Conservation (phyloP, 1,140 invertebrate species). For the Drosophila ercepeae region DNA sequence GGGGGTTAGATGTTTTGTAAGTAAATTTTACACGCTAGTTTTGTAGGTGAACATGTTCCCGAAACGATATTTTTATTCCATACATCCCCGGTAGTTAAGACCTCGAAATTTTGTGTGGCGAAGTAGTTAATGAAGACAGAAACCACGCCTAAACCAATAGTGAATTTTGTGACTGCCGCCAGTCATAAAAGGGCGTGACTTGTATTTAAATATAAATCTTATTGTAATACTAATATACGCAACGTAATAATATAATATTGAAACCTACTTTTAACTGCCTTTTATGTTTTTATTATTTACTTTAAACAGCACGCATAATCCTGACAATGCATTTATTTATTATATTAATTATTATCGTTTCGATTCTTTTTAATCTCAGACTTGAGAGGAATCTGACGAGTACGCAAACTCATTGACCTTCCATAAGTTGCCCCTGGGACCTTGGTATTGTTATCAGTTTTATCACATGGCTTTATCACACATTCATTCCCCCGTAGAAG, state of each 20-base stretch:
- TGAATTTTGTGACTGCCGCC: conserved; percentile 75
- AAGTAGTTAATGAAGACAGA: conserved; percentile 60
- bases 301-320: conserved; percentile 13
- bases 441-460: conserved; percentile 1
- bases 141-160: conserved; percentile 35
- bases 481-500: not conserved
- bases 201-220: conserved; percentile 50
- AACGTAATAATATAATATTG: conserved; percentile 67
- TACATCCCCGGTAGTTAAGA: conserved; percentile 9
- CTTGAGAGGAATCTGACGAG: conserved; percentile 9
- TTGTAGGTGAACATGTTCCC: not conserved
- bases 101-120: conserved; percentile 27
- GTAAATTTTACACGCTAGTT: conserved; percentile 28
- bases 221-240: conserved; percentile 74
- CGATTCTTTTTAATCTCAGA: not conserved
- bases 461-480: conserved; percentile 27
- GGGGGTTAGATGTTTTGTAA: conserved; percentile 21
- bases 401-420: conserved; percentile 2
- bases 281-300: conserved; percentile 51
- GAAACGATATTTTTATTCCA: conserved; percentile 20
- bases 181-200: conserved; percentile 73
- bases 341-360: conserved; percentile 8
- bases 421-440: not conserved
- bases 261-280: conserved; percentile 41
- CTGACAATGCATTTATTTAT: conserved; percentile 12